A percentile compares a stretch with the other conserved stretches of the same genome.
Evolutionary conservation across 1,140 invertebrate species (phyloP).

Genomic region (Hyphantria cunea): DNA sequence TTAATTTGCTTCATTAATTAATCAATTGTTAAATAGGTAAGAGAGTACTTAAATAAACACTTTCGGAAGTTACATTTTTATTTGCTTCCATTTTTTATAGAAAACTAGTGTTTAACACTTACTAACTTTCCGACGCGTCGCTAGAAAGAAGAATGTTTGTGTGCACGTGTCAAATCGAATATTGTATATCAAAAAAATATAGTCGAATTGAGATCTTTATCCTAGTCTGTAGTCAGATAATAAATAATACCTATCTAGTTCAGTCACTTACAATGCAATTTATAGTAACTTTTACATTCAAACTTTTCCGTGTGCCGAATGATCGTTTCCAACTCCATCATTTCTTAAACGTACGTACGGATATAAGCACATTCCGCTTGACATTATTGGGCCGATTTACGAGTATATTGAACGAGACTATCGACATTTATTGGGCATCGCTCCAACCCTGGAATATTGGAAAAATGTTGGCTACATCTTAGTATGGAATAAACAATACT

Average conservation of each 20-base stretch:
- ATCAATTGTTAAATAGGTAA: not conserved
- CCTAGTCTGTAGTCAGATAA: not conserved
- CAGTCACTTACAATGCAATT: not conserved
- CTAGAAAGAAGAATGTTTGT: not conserved
- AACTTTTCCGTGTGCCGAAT: not conserved
- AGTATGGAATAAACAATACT: not conserved
- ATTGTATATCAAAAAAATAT: not conserved
- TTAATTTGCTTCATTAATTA: not conserved
- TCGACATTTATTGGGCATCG: not conserved
- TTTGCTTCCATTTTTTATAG: too few relatives aligned
- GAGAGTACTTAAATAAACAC: not conserved
- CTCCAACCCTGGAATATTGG: not conserved
- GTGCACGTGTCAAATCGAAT: too few relatives aligned
- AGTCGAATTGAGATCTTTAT: too few relatives aligned
- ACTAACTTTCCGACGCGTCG: too few relatives aligned
- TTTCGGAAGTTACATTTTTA: too few relatives aligned
- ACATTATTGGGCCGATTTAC: conserved; percentile 1
- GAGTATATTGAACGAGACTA: not conserved
- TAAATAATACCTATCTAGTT: not conserved
- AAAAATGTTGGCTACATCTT: not conserved
- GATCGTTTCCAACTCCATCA: not conserved
- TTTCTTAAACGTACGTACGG: not conserved
- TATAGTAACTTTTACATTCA: not conserved
- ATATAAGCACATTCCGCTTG: not conserved
- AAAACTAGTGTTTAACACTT: too few relatives aligned